Percentiles rank a stretch among this genome's conserved stretches.
Conservation (phyloP, 1,140 invertebrate species). For the Drosophila kurseongensis region DNA sequence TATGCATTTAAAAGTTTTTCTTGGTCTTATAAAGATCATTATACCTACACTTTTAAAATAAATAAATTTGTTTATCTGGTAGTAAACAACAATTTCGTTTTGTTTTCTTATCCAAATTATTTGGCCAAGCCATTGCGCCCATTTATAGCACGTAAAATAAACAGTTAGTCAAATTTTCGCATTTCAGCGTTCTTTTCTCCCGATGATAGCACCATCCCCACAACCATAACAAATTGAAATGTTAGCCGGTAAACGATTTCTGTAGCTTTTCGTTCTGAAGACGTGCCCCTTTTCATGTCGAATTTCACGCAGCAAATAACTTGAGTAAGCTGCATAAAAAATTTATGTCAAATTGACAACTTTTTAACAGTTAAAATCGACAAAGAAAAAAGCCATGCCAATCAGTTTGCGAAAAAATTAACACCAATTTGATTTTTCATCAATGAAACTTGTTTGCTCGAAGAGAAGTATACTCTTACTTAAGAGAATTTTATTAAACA, state of each 20-base stretch:
- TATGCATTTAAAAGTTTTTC: too few relatives aligned
- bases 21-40: background rate
- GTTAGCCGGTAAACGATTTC: conserved; percentile 12
- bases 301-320: conserved; percentile 14
- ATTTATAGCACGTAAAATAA: conserved; percentile 33
- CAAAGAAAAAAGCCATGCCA: conserved; percentile 16
- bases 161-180: conserved; percentile 19
- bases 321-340: conserved; percentile 70
- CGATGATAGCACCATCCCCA: conserved; percentile 1
- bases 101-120: conserved; percentile 23
- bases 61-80: conserved; percentile 12
- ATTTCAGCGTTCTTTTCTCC: background rate
- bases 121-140: conserved; percentile 3
- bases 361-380: conserved; percentile 30
- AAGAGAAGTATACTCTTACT: background rate
- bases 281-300: conserved; percentile 43
- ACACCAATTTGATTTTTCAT: conserved; percentile 35
- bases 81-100: conserved; percentile 16
- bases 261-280: conserved; percentile 18
- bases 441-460: conserved; percentile 23
- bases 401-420: conserved; percentile 29
- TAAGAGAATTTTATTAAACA: conserved; percentile 1
- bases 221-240: conserved; percentile 15
- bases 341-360: conserved; percentile 62
- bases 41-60: conserved; percentile 7